Evolutionary conservation across 2,797 vertebrate species (phyloP), one percentile per base, ranked within the genome.

Genomic region (Oryzias sinensis): DNA sequence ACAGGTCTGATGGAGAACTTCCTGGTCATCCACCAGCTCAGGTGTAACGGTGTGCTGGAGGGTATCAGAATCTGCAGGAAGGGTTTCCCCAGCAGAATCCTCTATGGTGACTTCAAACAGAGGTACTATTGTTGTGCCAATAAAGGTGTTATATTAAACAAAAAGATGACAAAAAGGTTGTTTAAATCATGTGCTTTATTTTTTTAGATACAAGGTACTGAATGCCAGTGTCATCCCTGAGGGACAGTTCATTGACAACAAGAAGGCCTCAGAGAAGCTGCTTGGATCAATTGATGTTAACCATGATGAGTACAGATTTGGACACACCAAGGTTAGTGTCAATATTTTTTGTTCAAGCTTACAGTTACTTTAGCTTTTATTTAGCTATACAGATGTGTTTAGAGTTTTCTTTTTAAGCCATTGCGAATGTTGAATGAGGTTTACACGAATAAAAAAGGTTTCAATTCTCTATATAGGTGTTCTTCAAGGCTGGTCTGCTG

Each of bases 191-290:
- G 14, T 5, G 0, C 5, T 71, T 13, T 63, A 2, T 43, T 5
- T 16, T 16, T 1, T 59, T 48, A 86, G 81, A 56, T 85, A 87
- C 65, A 87, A 80, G 18, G 44, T 86, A 6, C 69, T 86, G 54
- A 96, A 96, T 85, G 93, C 94, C 53, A 93, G 93, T 53, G 94
- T 94, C 0, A 93, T 96, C 70, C 94, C 95, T 5, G 94, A 95
- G 24, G 94, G 94, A 44, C 93, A 95, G 61, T 96, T 95, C 80
- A 95, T 94, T 3, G 94, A 95, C 4, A 95, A 94, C 88, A 95
- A 94, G 84, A 95, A 96, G 62, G 94, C 93, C 78, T 85, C 92
- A 59, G 94, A 95, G 85, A 96, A 95, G 72, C 92, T 96, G 24
- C 91, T 96, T 61, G 92, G 87, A 0, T 95, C 94, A 27, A 94